Evolutionary conservation across 2,888 invertebrate genomes (phyloP).

Genomic region (Eilema sororculum): DNA sequence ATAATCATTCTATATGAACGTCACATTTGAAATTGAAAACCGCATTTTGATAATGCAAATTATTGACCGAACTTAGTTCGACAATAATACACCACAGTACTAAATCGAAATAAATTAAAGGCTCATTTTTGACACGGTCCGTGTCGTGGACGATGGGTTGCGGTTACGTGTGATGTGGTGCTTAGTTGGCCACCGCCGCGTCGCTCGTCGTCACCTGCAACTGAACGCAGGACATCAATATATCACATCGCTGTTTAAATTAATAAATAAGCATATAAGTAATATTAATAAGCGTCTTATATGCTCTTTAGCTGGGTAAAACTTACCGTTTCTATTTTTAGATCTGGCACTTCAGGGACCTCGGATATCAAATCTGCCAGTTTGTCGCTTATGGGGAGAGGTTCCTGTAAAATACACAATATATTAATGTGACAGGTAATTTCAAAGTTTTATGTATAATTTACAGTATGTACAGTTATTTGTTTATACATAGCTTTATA

Average conservation of each 20-base stretch:
- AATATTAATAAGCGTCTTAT: not conserved
- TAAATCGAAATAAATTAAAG: constrained; percentile 83
- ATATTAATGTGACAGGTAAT: not conserved
- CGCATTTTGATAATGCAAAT: constrained; percentile 73
- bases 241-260: too few relatives aligned
- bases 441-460: not conserved
- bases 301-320: not conserved
- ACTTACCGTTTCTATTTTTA: constrained; percentile 77
- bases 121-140: constrained; percentile 71
- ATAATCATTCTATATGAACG: constrained; percentile 81
- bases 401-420: constrained; percentile 67
- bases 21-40: constrained; percentile 78
- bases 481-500: not conserved
- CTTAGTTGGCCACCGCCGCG: constrained; percentile 73
- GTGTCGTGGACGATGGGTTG: constrained; percentile 58
- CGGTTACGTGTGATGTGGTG: constrained; percentile 36
- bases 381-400: constrained; percentile 72
- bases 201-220: constrained; percentile 73
- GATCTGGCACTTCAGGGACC: constrained; percentile 77
- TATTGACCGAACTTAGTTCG: constrained; percentile 82
- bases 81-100: constrained; percentile 71
- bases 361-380: constrained; percentile 80
- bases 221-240: constrained; percentile 28
- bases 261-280: too few relatives aligned
- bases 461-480: not conserved